Evolutionary conservation across 2,113 vertebrate species (phyloP).

Genomic region (Hippocampus mohnikei): DNA sequence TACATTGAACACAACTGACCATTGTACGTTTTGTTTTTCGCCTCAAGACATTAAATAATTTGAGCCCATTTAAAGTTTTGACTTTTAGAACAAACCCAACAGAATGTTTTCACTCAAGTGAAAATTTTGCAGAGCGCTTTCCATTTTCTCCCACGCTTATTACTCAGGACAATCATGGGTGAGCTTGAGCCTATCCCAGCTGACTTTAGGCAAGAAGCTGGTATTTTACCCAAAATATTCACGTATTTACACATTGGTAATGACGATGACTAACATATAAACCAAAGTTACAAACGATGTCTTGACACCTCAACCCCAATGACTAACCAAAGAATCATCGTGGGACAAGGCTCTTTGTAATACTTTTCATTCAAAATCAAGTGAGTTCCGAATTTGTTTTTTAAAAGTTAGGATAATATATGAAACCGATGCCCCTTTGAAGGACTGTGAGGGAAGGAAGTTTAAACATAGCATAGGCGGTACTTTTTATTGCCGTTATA

Average conservation of each 20-base stretch:
- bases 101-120: constrained; percentile 12
- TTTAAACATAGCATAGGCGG: constrained; percentile 30
- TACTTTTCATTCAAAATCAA: background rate
- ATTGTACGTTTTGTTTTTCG: background rate
- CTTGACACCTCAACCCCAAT: background rate
- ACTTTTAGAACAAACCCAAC: constrained; percentile 15
- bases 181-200: background rate
- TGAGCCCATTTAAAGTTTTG: constrained; percentile 4
- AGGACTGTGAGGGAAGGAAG: constrained; percentile 26
- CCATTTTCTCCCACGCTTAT: background rate
- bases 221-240: constrained; percentile 19
- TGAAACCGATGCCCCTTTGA: constrained; percentile 18
- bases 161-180: background rate
- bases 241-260: constrained; percentile 29
- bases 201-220: background rate
- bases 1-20: too few species aligned
- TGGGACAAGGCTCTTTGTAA: background rate
- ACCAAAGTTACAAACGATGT: constrained; percentile 29
- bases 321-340: background rate
- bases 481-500: constrained; percentile 64
- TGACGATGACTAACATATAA: constrained; percentile 30
- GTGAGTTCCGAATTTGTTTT: background rate
- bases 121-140: background rate
- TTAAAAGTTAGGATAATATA: background rate
- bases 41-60: constrained; percentile 11